Conservation (phyloP, 2,797 vertebrate species). For the Cetoscarus ocellatus region DNA sequence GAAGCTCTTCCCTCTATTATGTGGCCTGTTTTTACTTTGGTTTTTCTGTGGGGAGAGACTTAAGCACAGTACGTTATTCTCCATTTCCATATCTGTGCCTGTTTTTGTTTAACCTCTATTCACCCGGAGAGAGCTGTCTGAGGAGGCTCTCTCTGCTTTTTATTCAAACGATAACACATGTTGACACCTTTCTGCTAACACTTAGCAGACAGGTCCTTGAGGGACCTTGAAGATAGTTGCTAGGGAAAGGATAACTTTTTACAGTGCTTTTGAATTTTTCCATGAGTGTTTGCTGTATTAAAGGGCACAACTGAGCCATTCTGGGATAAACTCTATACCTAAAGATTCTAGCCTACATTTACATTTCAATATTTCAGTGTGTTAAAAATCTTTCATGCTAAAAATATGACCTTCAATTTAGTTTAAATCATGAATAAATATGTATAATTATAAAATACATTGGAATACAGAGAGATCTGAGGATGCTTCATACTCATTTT, state of each 20-base stretch:
- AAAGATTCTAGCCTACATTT: no score
- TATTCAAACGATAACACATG: conserved; percentile 28
- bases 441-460: no score
- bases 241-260: conserved; percentile 18
- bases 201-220: conserved; percentile 16
- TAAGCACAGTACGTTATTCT: conserved; percentile 38
- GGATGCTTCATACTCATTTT: no score
- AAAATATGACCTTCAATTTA: no score
- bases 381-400: no score
- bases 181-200: conserved; percentile 18
- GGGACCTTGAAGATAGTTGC: conserved; percentile 36
- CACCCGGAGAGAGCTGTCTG: conserved; percentile 5
- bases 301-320: not conserved
- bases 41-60: conserved; percentile 25
- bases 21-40: conserved; percentile 40
- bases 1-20: conserved; percentile 64
- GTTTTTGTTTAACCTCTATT: conserved; percentile 44
- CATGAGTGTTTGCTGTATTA: conserved; percentile 6
- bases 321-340: not conserved
- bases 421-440: no score
- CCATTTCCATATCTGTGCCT: conserved; percentile 23
- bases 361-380: no score
- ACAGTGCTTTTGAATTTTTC: conserved; percentile 26
- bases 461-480: no score
- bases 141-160: not conserved